phyloP scores from a whole-genome alignment of 2,888 invertebrate species.

The Lutraria lutraria region DNA sequence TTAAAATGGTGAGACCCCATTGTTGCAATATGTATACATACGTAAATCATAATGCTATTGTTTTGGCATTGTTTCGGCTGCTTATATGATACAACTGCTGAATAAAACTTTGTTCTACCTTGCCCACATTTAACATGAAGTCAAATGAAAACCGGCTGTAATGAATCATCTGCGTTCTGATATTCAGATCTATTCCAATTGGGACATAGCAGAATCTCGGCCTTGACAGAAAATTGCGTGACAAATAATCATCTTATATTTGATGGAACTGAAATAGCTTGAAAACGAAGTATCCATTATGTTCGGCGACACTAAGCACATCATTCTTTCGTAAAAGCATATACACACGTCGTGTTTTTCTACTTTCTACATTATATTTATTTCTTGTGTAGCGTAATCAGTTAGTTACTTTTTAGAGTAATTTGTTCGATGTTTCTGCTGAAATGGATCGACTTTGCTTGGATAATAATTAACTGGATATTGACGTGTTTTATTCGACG shows the following conservation, averaged over 20 bases:
- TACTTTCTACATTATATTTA: constrained; percentile 12
- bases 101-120: background rate
- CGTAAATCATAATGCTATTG: too few species aligned
- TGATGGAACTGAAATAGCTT: constrained; percentile 25
- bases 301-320: background rate
- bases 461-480: background rate
- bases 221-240: constrained; percentile 19
- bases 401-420: background rate
- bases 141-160: background rate
- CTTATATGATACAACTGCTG: too few species aligned
- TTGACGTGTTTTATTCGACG: background rate
- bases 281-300: background rate
- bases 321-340: constrained; percentile 7
- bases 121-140: background rate
- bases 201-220: background rate
- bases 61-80: too few species aligned
- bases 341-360: background rate
- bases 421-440: background rate
- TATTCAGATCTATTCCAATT: constrained; percentile 13
- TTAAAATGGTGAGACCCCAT: too few species aligned
- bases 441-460: background rate
- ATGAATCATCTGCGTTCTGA: constrained; percentile 10
- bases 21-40: too few species aligned
- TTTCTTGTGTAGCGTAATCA: background rate
- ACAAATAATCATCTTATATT: constrained; percentile 19